Percentiles rank a stretch among this genome's conserved stretches.
These are phyloP conservation scores for Andrena trimmerana DNA, from an alignment of 2,888 invertebrate genomes.

Conservation along the genomic window DNA sequence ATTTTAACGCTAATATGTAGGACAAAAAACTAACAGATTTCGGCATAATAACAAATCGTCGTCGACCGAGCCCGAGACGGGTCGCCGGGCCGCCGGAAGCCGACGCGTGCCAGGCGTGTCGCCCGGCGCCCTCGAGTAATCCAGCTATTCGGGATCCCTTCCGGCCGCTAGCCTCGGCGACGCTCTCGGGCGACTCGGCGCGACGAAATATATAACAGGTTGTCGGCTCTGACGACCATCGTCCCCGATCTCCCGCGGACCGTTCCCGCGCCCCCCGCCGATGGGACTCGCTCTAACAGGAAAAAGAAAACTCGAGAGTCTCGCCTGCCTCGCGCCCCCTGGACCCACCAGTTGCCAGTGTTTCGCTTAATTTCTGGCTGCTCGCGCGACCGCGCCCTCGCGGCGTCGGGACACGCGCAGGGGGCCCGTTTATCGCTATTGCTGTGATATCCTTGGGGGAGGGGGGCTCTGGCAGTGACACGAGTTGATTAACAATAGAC, in stretches of 20 bases:
- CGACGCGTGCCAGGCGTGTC: neutral
- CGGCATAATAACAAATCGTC: constrained; percentile 81
- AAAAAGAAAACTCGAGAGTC: constrained; percentile 18
- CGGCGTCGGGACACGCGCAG: neutral
- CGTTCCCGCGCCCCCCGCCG: constrained; percentile 55
- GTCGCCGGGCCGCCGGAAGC: constrained; percentile 38
- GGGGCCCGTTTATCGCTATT: constrained; percentile 18
- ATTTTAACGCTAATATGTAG: constrained; percentile 81
- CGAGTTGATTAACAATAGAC: constrained; percentile 18
- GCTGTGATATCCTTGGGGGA: neutral
- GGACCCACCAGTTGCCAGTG: neutral
- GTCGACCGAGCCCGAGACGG: constrained; percentile 53
- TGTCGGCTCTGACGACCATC: constrained; percentile 71
- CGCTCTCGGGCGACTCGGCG: constrained; percentile 53
- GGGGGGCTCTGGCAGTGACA: constrained; percentile 49
- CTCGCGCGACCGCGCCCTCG: neutral
- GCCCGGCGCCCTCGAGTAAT: neutral
- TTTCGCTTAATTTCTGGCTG: neutral
- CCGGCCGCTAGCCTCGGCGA: constrained; percentile 2
- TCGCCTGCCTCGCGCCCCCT: neutral
- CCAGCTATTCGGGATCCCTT: neutral
- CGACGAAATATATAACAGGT: constrained; percentile 79
- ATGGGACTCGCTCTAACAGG: constrained; percentile 31
- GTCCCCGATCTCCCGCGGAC: constrained; percentile 52
- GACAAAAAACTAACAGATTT: constrained; percentile 84